Evolutionary conservation across 2,888 invertebrate species (phyloP), one percentile per base, ranked within the genome.

Genomic region (Synergus japonicus): DNA sequence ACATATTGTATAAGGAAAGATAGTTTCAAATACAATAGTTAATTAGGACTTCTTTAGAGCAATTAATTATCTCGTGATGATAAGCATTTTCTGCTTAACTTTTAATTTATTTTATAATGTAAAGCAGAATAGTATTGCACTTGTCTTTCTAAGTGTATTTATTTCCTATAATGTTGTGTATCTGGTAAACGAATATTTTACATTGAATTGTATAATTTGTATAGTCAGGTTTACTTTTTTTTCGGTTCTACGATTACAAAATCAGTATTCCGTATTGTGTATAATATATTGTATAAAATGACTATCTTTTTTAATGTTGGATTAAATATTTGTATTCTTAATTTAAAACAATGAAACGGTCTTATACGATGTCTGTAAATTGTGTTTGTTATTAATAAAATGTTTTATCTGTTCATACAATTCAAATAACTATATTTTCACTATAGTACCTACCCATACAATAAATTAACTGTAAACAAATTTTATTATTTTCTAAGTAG

Each of bases 311-410:
- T 37, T 22, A 1, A 60, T 13, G 46, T 37, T 37, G 2, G 4
- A 37, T 37, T 37, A 29, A 29, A 29, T 29, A 1, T 29, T 29
- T 29, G 22, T 29, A 29, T 29, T 2, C 22, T 2, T 29, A 29
- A 29, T 29, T 29, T 29, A 29, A 58, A 58, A 58, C 3, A 3
- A 9, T 18, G 22, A 60, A 10, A 22, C 63, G 22, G 29, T 13
- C 79, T 73, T 54, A 41, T 54, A 80, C 67, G 43, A 41, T 76
- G 67, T 76, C 77, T 86, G 83, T 85, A 85, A 79, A 85, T 83
- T 85, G 83, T 84, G 85, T 86, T 86, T 86, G 83, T 88, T 87
- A 82, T 82, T 29, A 84, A 85, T 85, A 84, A 86, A 88, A 86
- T 86, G 85, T 88, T 88, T 86, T 84, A 81, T 85, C 82, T 85